These are phyloP conservation scores for Scytalopus superciliaris DNA, from an alignment of 2,113 vertebrate genomes.

Conservation along the genomic window DNA sequence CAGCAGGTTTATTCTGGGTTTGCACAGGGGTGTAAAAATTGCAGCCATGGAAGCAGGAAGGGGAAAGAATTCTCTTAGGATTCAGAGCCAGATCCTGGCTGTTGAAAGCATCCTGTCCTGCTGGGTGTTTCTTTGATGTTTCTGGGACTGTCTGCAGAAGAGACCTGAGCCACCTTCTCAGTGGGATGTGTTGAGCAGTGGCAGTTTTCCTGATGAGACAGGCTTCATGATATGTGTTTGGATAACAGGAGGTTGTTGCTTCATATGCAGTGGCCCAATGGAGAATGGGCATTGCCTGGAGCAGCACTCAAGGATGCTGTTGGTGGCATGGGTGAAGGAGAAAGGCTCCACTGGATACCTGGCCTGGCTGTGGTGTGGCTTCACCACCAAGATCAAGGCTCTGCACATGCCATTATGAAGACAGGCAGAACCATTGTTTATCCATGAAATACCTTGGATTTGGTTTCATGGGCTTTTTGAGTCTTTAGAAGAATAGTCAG, in stretches of 20 bases:
- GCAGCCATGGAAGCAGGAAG: background rate
- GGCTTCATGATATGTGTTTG: fast-evolving
- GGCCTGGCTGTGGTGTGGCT: fast-evolving
- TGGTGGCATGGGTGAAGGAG: background rate
- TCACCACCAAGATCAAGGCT: background rate
- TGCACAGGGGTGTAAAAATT: background rate
- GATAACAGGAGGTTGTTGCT: background rate
- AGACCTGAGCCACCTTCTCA: background rate
- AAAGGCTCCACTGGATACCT: background rate
- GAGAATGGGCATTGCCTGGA: background rate
- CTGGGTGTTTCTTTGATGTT: background rate
- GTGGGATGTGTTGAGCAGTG: background rate
- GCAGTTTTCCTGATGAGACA: background rate
- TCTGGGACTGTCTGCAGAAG: background rate
- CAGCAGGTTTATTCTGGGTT: background rate
- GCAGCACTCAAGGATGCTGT: background rate
- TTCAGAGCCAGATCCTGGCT: background rate
- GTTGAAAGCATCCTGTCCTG: background rate
- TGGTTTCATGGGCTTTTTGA: background rate
- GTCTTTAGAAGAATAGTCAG: background rate
- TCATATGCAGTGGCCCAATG: fast-evolving
- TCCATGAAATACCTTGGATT: background rate
- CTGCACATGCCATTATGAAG: fast-evolving
- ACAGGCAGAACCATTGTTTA: background rate
- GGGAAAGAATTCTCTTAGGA: background rate